A percentile compares a stretch with the other conserved stretches of the same genome.
These are phyloP conservation scores for Rhadinocentrus ornatus DNA, from an alignment of 2,797 vertebrate genomes.

Conservation along the genomic window DNA sequence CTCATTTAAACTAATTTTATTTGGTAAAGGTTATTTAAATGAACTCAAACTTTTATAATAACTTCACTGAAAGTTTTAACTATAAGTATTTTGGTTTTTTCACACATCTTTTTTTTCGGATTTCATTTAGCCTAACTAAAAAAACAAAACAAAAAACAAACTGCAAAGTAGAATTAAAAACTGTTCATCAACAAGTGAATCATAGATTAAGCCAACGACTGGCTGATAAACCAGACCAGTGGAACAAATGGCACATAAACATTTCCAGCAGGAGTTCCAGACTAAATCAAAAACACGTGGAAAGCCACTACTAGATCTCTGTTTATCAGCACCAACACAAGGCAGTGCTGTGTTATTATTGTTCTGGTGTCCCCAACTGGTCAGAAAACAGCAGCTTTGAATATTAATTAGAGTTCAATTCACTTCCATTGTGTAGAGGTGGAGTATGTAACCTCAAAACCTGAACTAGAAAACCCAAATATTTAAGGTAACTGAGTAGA, in stretches of 20 bases:
- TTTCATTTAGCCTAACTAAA: constrained; percentile 15
- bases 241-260: constrained; percentile 6
- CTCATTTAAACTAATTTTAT: background rate
- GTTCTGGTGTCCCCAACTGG: constrained; percentile 1
- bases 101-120: background rate
- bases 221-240: background rate
- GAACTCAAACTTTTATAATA: too few relatives aligned
- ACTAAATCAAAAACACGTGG: background rate
- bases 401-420: background rate
- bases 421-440: background rate
- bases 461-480: background rate
- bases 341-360: background rate
- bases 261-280: constrained; percentile 1
- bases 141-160: background rate
- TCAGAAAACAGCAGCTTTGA: constrained; percentile 1
- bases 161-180: background rate
- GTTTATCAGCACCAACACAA: background rate
- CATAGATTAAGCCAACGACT: constrained; percentile 7
- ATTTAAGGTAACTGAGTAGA: background rate
- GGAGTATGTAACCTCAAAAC: constrained; percentile 1
- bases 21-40: background rate
- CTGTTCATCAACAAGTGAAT: constrained; percentile 25
- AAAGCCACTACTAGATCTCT: background rate
- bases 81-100: constrained; percentile 4
- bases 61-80: background rate